phyloP scores from a whole-genome alignment of 2,113 vertebrate genomes.

The Dicerorhinus sumatrensis region DNA sequence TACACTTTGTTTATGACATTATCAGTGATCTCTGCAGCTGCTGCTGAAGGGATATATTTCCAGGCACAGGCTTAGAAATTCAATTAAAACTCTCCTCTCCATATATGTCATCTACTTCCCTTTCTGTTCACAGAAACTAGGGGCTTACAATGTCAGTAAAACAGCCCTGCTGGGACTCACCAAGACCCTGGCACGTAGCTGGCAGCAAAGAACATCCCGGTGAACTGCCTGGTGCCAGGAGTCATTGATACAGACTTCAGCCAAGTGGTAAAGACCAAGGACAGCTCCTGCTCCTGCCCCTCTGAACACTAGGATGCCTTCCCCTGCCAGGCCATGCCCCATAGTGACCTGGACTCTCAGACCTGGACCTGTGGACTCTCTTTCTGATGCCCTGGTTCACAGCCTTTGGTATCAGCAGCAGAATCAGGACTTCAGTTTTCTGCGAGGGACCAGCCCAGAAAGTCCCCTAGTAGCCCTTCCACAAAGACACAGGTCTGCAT shows the following conservation, averaged over 20 bases:
- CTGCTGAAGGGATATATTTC: neutral
- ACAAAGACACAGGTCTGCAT: neutral
- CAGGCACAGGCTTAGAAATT: neutral
- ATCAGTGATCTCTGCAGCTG: neutral
- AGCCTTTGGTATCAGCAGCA: neutral
- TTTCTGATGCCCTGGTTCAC: neutral
- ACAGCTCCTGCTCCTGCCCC: neutral
- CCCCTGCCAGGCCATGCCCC: neutral
- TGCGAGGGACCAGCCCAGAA: neutral
- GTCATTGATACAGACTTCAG: neutral
- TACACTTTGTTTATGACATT: neutral
- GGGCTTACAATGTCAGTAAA: slow-evolving; percentile 92
- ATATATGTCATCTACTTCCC: neutral
- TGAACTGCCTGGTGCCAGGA: neutral
- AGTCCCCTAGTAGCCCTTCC: neutral
- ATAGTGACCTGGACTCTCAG: neutral
- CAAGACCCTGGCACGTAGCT: slow-evolving; percentile 89
- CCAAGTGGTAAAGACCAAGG: neutral
- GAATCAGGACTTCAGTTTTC: neutral
- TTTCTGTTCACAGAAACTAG: slow-evolving; percentile 83
- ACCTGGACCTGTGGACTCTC: neutral
- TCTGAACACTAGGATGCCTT: neutral
- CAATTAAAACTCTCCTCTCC: neutral
- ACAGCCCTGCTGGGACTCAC: slow-evolving; percentile 90
- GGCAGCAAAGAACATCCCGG: slow-evolving; percentile 81